These are phyloP conservation scores for Cotesia vestalis DNA, from an alignment of 1,140 invertebrate genomes.

Conservation along the genomic window DNA sequence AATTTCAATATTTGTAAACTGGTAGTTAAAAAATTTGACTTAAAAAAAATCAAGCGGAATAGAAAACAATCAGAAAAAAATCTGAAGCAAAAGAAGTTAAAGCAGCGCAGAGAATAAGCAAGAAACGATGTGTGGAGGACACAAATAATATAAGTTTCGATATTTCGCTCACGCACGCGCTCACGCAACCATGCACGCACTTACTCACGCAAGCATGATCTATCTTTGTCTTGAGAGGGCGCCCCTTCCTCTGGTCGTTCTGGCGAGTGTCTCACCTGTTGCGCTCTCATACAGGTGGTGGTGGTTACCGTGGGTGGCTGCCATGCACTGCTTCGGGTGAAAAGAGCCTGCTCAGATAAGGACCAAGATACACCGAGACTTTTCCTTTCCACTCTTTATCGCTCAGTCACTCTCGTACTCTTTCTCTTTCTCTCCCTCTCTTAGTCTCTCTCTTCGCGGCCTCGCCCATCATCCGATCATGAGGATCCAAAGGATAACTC, in stretches of 20 bases:
- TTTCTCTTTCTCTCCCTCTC: no score
- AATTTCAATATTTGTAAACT: no score
- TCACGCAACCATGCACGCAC: constrained; percentile 45
- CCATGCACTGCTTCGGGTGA: constrained; percentile 46
- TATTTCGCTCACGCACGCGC: constrained; percentile 62
- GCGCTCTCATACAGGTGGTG: constrained; percentile 53
- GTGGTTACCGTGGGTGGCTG: constrained; percentile 57
- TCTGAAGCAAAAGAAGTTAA: neutral
- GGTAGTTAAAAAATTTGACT: no score
- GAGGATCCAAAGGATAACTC: constrained; percentile 34
- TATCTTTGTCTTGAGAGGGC: constrained; percentile 29
- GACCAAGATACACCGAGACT: constrained; percentile 51
- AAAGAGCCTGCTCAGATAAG: constrained; percentile 56
- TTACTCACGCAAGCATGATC: constrained; percentile 47
- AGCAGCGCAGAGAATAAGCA: neutral
- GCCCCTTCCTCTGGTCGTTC: constrained; percentile 27
- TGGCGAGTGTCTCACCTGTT: constrained; percentile 53
- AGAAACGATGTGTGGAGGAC: constrained; percentile 31
- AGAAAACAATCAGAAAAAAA: neutral
- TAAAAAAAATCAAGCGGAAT: neutral
- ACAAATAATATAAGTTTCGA: constrained; percentile 53
- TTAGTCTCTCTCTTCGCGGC: neutral
- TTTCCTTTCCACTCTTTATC: constrained; percentile 42
- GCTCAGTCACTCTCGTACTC: neutral
- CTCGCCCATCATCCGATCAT: constrained; percentile 9